Conservation (phyloP, 1,140 invertebrate genomes). For the Lerema accius region DNA sequence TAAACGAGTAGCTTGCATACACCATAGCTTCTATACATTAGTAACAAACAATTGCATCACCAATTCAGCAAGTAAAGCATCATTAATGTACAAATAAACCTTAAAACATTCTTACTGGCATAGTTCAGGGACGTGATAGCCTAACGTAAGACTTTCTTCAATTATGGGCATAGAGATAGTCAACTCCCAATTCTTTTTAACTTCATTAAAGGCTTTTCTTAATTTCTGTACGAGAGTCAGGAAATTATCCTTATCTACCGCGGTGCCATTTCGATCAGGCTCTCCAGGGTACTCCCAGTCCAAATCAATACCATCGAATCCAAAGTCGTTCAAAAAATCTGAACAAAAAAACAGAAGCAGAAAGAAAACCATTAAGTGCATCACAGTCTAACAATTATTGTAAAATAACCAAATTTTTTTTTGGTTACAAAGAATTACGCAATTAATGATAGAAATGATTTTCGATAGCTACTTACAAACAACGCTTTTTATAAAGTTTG, state of each 20-base stretch:
- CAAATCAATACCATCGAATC: conserved; percentile 92
- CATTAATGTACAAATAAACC: too few relatives aligned
- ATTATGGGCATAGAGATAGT: conserved; percentile 94
- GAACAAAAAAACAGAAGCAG: too few relatives aligned
- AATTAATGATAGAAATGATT: too few relatives aligned
- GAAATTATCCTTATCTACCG: conserved; percentile 91
- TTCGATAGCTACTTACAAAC: too few relatives aligned
- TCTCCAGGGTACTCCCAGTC: conserved; percentile 95
- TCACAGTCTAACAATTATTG: too few relatives aligned
- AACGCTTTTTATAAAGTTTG: conserved; percentile 89
- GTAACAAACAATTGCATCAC: too few relatives aligned
- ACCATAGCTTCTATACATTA: too few relatives aligned
- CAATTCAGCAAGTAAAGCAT: too few relatives aligned
- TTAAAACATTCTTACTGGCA: conserved; percentile 88
- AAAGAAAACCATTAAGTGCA: too few relatives aligned
- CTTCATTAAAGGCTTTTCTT: conserved; percentile 89
- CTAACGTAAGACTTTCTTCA: conserved; percentile 92
- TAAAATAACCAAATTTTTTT: too few relatives aligned
- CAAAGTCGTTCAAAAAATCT: conserved; percentile 90
- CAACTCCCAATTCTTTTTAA: conserved; percentile 90
- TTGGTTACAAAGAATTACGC: too few relatives aligned
- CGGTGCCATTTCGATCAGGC: conserved; percentile 90
- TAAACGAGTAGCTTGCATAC: too few relatives aligned
- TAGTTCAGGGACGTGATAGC: conserved; percentile 93
- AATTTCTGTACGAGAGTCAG: conserved; percentile 93